Percentiles rank a stretch among this genome's conserved stretches.
These are phyloP conservation scores for Hylomyscus alleni DNA, from an alignment of 2,797 vertebrate species.

Conservation along the genomic window DNA sequence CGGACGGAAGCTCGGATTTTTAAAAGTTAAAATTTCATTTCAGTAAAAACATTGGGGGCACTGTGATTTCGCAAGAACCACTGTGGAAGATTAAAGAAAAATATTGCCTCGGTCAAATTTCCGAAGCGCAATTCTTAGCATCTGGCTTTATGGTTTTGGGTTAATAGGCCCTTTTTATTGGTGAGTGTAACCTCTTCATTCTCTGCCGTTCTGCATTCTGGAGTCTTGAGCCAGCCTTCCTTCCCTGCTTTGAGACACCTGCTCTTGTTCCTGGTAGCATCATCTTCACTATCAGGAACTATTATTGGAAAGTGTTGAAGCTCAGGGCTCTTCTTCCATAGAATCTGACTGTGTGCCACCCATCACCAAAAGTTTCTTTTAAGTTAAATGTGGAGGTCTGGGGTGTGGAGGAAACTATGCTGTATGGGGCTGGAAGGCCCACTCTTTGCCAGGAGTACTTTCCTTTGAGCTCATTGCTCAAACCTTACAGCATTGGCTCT, in stretches of 20 bases:
- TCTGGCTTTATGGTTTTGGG: background rate
- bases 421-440: background rate
- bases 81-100: conserved; percentile 49
- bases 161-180: background rate
- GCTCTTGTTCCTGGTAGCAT: background rate
- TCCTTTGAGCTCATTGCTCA: background rate
- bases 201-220: background rate
- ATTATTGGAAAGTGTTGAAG: background rate
- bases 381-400: background rate
- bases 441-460: background rate
- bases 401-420: background rate
- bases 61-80: conserved; percentile 1
- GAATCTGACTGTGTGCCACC: background rate
- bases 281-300: background rate
- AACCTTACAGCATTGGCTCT: background rate
- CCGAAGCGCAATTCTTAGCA: background rate
- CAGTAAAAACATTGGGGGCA: conserved; percentile 23
- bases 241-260: conserved; percentile 1
- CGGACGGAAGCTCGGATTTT: conserved; percentile 15
- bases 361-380: background rate
- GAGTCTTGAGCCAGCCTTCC: background rate
- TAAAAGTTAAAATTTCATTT: conserved; percentile 42
- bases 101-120: conserved; percentile 2
- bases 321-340: background rate
- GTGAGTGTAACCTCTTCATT: background rate